Percentiles rank a stretch among this genome's conserved stretches.
Evolutionary conservation across 1,140 invertebrate genomes (phyloP).

Genomic region (Musca domestica): DNA sequence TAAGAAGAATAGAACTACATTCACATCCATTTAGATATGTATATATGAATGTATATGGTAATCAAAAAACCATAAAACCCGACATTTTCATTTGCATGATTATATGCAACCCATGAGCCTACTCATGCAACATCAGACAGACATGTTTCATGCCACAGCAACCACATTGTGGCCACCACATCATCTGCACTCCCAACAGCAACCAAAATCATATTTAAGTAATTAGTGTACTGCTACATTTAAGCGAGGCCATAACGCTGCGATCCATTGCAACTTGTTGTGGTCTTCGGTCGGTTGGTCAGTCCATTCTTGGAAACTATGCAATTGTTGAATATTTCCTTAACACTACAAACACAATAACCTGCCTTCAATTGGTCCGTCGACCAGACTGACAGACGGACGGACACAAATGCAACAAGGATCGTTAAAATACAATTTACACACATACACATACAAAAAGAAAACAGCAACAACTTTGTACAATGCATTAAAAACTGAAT

Average conservation of each 20-base stretch:
- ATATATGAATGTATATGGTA: background rate
- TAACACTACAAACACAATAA: too few species aligned
- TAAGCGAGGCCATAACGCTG: background rate
- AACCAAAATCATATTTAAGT: slow-evolving; percentile 17
- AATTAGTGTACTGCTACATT: slow-evolving; percentile 14
- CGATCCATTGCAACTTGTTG: background rate
- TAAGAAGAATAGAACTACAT: too few species aligned
- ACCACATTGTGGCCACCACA: too few species aligned
- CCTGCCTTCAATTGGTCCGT: background rate
- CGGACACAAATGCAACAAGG: background rate
- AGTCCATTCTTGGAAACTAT: background rate
- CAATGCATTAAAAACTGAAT: slow-evolving; percentile 8
- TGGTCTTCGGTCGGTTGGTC: background rate
- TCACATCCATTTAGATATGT: too few species aligned
- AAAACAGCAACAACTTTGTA: background rate
- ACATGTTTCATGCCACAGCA: background rate
- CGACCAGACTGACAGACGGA: background rate
- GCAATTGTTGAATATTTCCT: slow-evolving; percentile 1
- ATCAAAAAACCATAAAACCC: slow-evolving; percentile 21
- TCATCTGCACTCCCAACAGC: too few species aligned
- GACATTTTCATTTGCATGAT: slow-evolving; percentile 21
- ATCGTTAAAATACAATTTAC: slow-evolving; percentile 23
- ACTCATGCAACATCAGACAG: background rate
- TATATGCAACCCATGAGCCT: background rate
- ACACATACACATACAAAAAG: background rate